These are phyloP conservation scores for Ophion ventricosus DNA, from an alignment of 2,888 invertebrate genomes.

Conservation along the genomic window DNA sequence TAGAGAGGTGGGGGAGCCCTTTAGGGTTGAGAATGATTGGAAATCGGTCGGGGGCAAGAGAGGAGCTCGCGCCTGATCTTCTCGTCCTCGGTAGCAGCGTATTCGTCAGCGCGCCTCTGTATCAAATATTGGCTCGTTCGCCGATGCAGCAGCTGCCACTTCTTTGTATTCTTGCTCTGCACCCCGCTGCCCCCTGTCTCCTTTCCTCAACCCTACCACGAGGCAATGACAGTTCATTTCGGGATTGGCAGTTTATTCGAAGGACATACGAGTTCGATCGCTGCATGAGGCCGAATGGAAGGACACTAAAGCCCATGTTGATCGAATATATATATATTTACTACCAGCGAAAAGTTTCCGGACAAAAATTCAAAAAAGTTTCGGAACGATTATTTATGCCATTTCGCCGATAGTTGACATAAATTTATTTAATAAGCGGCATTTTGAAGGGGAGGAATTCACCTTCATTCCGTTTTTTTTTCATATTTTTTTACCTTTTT, in stretches of 20 bases:
- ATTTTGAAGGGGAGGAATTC: too few relatives aligned
- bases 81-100: constrained; percentile 41
- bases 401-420: too few relatives aligned
- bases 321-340: background rate
- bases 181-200: constrained; percentile 22
- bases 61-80: constrained; percentile 42
- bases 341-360: too few relatives aligned
- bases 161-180: constrained; percentile 71
- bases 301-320: background rate
- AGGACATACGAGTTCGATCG: constrained; percentile 40
- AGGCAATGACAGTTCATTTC: constrained; percentile 69
- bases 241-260: constrained; percentile 60
- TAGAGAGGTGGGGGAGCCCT: constrained; percentile 72
- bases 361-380: too few relatives aligned
- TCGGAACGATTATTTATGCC: too few relatives aligned
- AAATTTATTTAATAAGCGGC: too few relatives aligned
- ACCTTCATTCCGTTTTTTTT: too few relatives aligned
- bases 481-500: too few relatives aligned
- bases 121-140: constrained; percentile 78
- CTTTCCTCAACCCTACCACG: constrained; percentile 12
- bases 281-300: constrained; percentile 47
- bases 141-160: constrained; percentile 76
- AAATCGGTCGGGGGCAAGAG: constrained; percentile 40
- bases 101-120: constrained; percentile 66
- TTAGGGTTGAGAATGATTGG: constrained; percentile 61